These are phyloP conservation scores for Falco rusticolus DNA, from an alignment of 2,797 vertebrate genomes.

Conservation along the genomic window DNA sequence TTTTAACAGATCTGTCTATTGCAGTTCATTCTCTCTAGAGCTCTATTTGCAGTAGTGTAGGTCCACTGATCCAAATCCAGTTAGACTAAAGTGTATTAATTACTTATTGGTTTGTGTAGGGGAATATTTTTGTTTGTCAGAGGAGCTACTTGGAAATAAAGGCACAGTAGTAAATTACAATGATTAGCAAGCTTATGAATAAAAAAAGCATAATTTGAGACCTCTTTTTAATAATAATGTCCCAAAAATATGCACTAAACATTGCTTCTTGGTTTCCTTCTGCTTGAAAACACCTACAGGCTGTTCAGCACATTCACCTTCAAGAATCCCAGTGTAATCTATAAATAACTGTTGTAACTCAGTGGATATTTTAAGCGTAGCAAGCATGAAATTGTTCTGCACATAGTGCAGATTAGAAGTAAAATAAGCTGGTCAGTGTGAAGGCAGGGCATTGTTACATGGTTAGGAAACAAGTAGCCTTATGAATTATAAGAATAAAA, in stretches of 20 bases:
- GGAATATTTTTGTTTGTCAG: not conserved
- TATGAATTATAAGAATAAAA: not conserved
- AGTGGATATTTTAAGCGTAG: not conserved
- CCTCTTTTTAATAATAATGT: not conserved
- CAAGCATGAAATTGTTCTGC: not conserved
- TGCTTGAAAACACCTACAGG: not conserved
- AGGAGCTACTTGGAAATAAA: not conserved
- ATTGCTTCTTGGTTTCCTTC: not conserved
- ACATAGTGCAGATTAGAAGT: not conserved
- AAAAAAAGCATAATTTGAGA: not conserved
- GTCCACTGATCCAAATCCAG: not conserved
- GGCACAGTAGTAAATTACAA: not conserved
- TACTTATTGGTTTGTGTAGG: not conserved
- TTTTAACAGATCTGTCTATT: not conserved
- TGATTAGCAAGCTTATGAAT: not conserved
- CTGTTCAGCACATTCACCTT: not conserved
- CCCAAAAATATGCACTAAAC: not conserved
- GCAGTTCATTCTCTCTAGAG: not conserved
- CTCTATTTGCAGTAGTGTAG: not conserved
- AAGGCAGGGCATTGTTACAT: not conserved
- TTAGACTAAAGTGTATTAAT: not conserved
- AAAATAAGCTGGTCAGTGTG: not conserved
- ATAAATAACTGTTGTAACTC: not conserved
- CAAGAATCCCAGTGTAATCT: not conserved
- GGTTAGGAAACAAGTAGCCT: not conserved